Evolutionary conservation across 2,113 vertebrate genomes (phyloP).

Genomic region (Nycticryphes semicollaris): DNA sequence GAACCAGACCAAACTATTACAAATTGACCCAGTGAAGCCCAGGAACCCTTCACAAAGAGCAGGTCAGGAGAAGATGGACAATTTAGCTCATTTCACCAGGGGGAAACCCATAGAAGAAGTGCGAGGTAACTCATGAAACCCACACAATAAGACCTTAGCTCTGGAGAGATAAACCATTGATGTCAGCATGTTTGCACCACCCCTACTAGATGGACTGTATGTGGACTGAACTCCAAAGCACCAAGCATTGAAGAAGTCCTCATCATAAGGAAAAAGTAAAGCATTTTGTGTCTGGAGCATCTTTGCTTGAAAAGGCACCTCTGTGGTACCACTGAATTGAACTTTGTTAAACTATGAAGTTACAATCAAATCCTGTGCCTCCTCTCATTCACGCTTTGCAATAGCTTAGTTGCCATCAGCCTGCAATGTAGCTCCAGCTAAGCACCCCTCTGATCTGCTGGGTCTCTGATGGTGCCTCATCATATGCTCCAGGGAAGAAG

Average conservation of each 20-base stretch:
- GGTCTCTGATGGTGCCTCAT: neutral
- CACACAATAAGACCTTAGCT: neutral
- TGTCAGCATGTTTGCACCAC: neutral
- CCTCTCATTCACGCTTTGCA: neutral
- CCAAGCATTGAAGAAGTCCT: neutral
- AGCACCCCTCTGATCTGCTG: neutral
- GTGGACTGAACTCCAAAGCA: neutral
- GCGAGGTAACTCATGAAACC: neutral
- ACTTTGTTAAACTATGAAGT: neutral
- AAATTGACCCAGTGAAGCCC: neutral
- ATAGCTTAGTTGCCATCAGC: neutral
- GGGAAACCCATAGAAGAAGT: neutral
- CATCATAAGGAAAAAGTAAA: neutral
- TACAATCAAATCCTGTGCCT: neutral
- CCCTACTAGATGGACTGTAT: neutral
- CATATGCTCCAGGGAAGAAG: neutral
- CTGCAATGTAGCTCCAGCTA: neutral
- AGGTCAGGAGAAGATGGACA: fast-evolving
- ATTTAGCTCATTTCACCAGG: neutral
- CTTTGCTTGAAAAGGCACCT: neutral
- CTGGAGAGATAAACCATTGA: neutral
- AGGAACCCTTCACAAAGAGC: neutral
- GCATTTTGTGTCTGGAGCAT: neutral
- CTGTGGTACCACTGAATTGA: neutral
- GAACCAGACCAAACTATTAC: neutral